Evolutionary conservation across 2,113 vertebrate genomes (phyloP).

Genomic region (Xerus inauris): DNA sequence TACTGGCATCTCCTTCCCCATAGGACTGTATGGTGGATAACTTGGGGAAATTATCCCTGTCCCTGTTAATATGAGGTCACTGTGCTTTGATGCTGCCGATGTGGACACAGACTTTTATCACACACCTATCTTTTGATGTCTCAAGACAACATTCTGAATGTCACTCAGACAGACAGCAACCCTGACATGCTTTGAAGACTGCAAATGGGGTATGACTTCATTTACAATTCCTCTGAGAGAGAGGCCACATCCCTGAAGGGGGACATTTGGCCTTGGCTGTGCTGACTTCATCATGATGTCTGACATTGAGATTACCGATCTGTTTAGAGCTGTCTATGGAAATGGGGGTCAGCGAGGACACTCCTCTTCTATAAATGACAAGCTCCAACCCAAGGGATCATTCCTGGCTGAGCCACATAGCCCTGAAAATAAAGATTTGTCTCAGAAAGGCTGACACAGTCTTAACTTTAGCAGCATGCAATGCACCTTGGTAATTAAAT

Average conservation of each 20-base stretch:
- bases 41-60: background rate
- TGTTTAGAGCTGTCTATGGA: conserved; percentile 82
- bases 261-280: conserved; percentile 60
- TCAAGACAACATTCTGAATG: conserved; percentile 59
- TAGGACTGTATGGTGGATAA: background rate
- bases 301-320: conserved; percentile 82
- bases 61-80: background rate
- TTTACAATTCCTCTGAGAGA: conserved; percentile 74
- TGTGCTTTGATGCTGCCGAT: conserved; percentile 1
- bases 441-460: conserved; percentile 70
- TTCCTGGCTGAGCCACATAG: conserved; percentile 72
- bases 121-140: conserved; percentile 58
- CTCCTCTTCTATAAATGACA: conserved; percentile 75
- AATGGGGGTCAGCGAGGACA: conserved; percentile 81
- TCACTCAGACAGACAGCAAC: conserved; percentile 54
- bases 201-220: conserved; percentile 70
- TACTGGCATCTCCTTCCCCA: background rate
- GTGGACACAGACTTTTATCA: conserved; percentile 19
- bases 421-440: conserved; percentile 79
- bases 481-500: conserved; percentile 81
- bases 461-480: conserved; percentile 74
- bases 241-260: conserved; percentile 61
- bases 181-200: conserved; percentile 67
- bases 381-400: conserved; percentile 65
- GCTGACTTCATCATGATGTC: conserved; percentile 70